Evolutionary conservation across 2,797 vertebrate genomes (phyloP).

Genomic region (Pristis pectinata): DNA sequence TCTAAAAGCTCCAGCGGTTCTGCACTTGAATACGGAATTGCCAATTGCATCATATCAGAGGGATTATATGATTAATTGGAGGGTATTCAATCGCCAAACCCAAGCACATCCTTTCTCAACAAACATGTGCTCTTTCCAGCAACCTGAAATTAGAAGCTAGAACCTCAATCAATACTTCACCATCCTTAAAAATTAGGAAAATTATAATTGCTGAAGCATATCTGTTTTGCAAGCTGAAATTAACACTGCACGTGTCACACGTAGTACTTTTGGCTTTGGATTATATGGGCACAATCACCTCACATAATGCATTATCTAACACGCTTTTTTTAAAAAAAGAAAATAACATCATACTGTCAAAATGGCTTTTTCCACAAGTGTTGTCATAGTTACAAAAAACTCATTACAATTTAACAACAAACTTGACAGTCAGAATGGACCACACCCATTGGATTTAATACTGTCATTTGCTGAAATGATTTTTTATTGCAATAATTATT

Average conservation of each 20-base stretch:
- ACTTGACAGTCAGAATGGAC: neutral
- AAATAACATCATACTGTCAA: neutral
- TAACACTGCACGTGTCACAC: neutral
- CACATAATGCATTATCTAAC: neutral
- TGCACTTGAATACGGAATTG: neutral
- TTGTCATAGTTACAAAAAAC: conserved; percentile 8
- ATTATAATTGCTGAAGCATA: neutral
- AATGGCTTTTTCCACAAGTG: neutral
- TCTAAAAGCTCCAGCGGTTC: neutral
- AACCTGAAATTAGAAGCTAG: neutral
- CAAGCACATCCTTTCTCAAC: neutral
- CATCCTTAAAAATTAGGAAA: neutral
- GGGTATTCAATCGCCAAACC: neutral
- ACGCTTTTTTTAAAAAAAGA: neutral
- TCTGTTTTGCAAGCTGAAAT: neutral
- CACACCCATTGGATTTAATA: neutral
- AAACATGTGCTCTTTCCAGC: neutral
- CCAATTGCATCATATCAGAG: neutral
- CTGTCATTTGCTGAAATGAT: neutral
- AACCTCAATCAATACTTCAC: neutral
- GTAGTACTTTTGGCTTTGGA: neutral
- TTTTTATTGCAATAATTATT: neutral
- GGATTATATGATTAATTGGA: neutral
- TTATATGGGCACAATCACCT: neutral
- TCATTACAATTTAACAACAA: neutral